Evolutionary conservation across 2,888 invertebrate genomes (phyloP), one percentile per base, ranked within the genome.

Genomic region (Aphrophora alni): DNA sequence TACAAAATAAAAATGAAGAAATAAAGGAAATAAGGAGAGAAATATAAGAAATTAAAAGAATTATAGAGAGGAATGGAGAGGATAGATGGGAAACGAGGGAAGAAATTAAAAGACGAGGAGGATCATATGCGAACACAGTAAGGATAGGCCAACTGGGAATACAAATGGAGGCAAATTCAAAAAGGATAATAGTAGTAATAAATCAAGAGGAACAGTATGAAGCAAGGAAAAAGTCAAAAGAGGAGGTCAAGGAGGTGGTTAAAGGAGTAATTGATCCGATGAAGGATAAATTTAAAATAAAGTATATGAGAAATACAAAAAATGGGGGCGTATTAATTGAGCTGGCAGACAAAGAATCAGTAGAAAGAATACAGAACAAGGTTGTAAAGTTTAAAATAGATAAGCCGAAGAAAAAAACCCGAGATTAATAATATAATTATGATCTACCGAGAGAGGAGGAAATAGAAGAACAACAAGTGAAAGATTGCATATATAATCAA

Each of bases 321-420:
- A 28, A 38, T 27, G 38, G 38, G 76, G 38, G 71, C 17, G 38
- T 33, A 26, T n/a, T 33, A 28, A 51, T 26, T 17, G 38, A 33
- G 14, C 27, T 17, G 26, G 27, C 25, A 33, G 33, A 78, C 27
- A 72, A 12, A 59, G 70, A 21, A 38, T 68, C 78, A 27, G 59
- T 28, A 51, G 12, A 38, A 72, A 72, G 77, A 77, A 75, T 26
- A 70, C 70, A 68, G 68, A 25, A 10, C 5, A 24, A 68, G 68
- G n/a, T 21, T 12, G 28, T 28, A n/a, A 26, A 24, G 27, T 7
- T n/a, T 1, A 68, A 14, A 69, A 8, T 14, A 26, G 33, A 24
- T 17, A 59, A 33, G 80, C 14, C 26, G 38, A 69, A 51, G 59
- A 70, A 21, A 38, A 71, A 28, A 26, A 72, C 24, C 21, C 14